phyloP scores from a whole-genome alignment of 2,113 vertebrate genomes.

The Cariama cristata region DNA sequence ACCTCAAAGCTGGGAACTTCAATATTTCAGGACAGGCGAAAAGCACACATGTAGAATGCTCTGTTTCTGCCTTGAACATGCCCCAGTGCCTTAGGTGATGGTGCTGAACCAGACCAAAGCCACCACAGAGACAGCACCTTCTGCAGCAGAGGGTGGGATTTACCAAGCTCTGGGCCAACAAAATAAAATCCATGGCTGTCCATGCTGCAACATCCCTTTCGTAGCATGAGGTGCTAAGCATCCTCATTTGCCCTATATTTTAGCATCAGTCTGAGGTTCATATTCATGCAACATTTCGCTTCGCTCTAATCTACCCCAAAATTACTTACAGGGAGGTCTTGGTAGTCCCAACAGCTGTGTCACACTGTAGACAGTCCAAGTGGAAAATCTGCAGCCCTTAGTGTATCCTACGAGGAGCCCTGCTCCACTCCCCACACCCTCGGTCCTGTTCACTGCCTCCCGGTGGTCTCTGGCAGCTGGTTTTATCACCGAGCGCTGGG shows the following conservation, averaged over 20 bases:
- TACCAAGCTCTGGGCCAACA: background rate
- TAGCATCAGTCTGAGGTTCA: background rate
- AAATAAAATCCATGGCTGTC: background rate
- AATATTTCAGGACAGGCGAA: background rate
- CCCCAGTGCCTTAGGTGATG: accelerated
- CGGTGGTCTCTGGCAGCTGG: constrained; percentile 80
- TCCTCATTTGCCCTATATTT: background rate
- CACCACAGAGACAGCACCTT: background rate
- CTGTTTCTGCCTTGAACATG: background rate
- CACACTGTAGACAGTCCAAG: background rate
- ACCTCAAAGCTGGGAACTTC: background rate
- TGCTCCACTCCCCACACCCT: constrained; percentile 48
- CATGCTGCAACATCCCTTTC: accelerated
- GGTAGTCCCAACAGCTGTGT: background rate
- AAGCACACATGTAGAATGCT: background rate
- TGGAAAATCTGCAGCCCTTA: background rate
- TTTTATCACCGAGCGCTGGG: constrained; percentile 81
- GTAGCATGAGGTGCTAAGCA: accelerated
- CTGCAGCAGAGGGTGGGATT: background rate
- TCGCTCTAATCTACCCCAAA: background rate
- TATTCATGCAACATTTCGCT: background rate
- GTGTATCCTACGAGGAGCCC: constrained; percentile 13
- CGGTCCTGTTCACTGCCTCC: constrained; percentile 64
- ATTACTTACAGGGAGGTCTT: constrained; percentile 53
- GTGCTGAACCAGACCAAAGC: background rate